Conservation (phyloP, 1,140 invertebrate species). For the Drosophila lacteicornis region DNA sequence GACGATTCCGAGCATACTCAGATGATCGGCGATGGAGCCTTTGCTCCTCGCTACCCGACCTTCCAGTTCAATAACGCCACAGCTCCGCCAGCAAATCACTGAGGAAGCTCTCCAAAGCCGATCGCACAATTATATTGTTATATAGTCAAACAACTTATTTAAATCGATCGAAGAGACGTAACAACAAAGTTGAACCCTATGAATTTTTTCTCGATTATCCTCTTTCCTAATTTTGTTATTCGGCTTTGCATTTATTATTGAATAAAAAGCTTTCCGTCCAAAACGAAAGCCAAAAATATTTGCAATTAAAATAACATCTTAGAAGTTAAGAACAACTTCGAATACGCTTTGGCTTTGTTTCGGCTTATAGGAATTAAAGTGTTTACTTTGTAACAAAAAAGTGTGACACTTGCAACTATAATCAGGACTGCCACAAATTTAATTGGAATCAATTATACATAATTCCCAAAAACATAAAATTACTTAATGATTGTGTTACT, state of each 20-base stretch:
- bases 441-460: neutral
- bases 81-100: conserved; percentile 64
- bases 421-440: neutral
- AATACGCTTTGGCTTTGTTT: neutral
- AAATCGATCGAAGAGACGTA: neutral
- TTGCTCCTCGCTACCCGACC: conserved; percentile 87
- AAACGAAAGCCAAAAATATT: conserved; percentile 30
- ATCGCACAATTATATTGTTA: conserved; percentile 25
- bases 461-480: neutral
- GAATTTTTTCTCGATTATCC: conserved; percentile 6
- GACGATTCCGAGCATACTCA: conserved; percentile 86
- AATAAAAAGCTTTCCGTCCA: conserved; percentile 52
- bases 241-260: conserved; percentile 48
- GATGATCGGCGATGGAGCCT: conserved; percentile 82
- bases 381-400: neutral
- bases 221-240: conserved; percentile 20
- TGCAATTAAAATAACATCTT: conserved; percentile 1
- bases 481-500: neutral
- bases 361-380: neutral
- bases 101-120: conserved; percentile 21
- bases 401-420: too few relatives aligned
- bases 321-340: too few relatives aligned
- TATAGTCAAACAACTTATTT: conserved; percentile 3
- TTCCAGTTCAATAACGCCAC: conserved; percentile 84
- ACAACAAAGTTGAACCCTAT: conserved; percentile 9